Conservation (phyloP, 2,113 vertebrate species). For the Tachysurus fulvidraco region DNA sequence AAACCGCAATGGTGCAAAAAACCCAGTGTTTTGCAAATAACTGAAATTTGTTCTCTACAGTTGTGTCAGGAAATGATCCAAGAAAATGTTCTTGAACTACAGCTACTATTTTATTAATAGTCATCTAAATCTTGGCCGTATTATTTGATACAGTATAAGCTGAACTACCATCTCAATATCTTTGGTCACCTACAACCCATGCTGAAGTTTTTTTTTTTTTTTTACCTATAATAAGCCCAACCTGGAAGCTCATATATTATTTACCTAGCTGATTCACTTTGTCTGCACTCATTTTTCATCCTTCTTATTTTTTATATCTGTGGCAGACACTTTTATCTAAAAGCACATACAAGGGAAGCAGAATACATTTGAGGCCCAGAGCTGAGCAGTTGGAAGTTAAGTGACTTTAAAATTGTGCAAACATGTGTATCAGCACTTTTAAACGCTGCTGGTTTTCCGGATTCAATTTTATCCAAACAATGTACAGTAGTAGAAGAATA, state of each 20-base stretch:
- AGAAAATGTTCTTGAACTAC: not conserved
- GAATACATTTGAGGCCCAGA: not conserved
- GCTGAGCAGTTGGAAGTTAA: slow-evolving; percentile 1
- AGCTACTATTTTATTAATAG: not conserved
- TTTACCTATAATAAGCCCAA: slow-evolving; percentile 6
- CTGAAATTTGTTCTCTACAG: not conserved
- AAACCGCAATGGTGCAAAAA: not conserved
- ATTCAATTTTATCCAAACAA: slow-evolving; percentile 13
- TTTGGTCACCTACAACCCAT: not conserved
- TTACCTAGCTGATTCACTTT: not conserved
- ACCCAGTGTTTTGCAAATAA: not conserved
- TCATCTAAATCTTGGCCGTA: not conserved
- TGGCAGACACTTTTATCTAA: not conserved
- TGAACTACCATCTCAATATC: not conserved
- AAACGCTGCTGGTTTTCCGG: not conserved
- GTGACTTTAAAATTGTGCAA: slow-evolving; percentile 11
- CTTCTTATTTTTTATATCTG: slow-evolving; percentile 9
- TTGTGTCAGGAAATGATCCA: not conserved
- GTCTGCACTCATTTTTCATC: not conserved
- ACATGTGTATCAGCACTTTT: slow-evolving; percentile 23
- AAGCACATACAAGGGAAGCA: not conserved
- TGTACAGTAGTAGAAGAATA: not conserved
- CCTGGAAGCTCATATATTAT: slow-evolving; percentile 19
- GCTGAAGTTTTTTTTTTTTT: not conserved
- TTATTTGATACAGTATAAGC: not conserved